These are phyloP conservation scores for Cerastoderma edule DNA, from an alignment of 2,888 invertebrate species.

Conservation along the genomic window DNA sequence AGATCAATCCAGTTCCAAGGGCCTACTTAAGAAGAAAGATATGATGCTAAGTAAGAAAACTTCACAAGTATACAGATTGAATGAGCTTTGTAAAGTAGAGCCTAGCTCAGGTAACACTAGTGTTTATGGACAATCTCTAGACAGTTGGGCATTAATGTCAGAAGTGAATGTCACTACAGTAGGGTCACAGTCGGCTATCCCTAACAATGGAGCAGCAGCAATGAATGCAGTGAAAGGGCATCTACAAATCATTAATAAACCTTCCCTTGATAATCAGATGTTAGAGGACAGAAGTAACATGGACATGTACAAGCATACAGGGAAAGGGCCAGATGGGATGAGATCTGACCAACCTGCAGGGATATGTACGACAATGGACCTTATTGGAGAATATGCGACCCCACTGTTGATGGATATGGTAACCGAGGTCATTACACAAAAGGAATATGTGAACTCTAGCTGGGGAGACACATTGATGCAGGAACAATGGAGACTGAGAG, in stretches of 20 bases:
- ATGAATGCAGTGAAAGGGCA: too few species aligned
- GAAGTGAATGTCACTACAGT: too few species aligned
- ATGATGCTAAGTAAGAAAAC: background rate
- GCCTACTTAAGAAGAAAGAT: background rate
- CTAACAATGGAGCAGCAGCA: too few species aligned
- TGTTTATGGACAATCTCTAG: too few species aligned
- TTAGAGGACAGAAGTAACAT: background rate
- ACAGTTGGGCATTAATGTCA: too few species aligned
- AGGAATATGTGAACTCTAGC: conserved; percentile 33
- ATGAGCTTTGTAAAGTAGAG: background rate
- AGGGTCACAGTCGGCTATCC: too few species aligned
- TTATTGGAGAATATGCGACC: background rate
- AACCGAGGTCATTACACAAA: conserved; percentile 29
- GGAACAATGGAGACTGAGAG: conserved; percentile 60
- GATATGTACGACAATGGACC: background rate
- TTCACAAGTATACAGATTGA: background rate
- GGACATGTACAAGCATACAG: background rate
- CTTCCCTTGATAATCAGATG: background rate
- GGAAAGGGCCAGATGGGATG: background rate
- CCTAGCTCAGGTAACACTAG: too few species aligned
- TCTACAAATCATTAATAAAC: background rate
- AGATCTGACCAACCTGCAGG: background rate
- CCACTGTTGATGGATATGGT: background rate
- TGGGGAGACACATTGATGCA: conserved; percentile 32
- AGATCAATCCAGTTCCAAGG: background rate